Evolutionary conservation across 2,888 invertebrate species (phyloP), one percentile per base, ranked within the genome.

Genomic region (Erebia ligea): DNA sequence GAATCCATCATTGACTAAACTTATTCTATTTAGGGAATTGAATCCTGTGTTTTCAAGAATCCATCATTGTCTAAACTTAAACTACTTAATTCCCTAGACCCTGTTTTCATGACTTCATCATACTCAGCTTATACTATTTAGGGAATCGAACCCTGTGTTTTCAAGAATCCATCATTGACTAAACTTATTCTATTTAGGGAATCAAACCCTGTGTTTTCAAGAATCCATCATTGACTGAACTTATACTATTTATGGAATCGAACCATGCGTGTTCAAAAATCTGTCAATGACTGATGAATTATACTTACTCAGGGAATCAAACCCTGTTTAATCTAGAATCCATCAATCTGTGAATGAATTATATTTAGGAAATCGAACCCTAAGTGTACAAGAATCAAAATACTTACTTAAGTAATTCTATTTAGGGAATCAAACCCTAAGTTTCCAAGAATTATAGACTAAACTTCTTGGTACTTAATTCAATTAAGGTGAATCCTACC

Each of bases 281-380:
- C n/a, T n/a, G n/a, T n/a, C n/a, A n/a, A n/a, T n/a, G n/a, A n/a
- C n/a, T n/a, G n/a, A n/a, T n/a, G n/a, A n/a, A n/a, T n/a, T n/a
- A n/a, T n/a, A n/a, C n/a, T n/a, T n/a, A n/a, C n/a, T n/a, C n/a
- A n/a, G 45, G 71, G 74, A 74, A 45, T 76, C 68, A 66, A 77
- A 73, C 73, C 67, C 72, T 10, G 1, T 19, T 0, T 61, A 13
- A 13, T 42, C 5, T 4, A 13, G 9, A 54, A 19, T 9, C 10
- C 11, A 19, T 54, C 17, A n/a, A n/a, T n/a, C n/a, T n/a, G n/a
- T n/a, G n/a, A n/a, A n/a, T n/a, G n/a, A n/a, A n/a, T n/a, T n/a
- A n/a, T n/a, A 34, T 25, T 8, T 11, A 69, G 45, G 69, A 73
- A 74, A 40, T 76, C 66, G 67, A 77, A 73, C 73, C 67, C 71